Conservation (phyloP, 2,113 vertebrate genomes). For the Hemiprocne comata region DNA sequence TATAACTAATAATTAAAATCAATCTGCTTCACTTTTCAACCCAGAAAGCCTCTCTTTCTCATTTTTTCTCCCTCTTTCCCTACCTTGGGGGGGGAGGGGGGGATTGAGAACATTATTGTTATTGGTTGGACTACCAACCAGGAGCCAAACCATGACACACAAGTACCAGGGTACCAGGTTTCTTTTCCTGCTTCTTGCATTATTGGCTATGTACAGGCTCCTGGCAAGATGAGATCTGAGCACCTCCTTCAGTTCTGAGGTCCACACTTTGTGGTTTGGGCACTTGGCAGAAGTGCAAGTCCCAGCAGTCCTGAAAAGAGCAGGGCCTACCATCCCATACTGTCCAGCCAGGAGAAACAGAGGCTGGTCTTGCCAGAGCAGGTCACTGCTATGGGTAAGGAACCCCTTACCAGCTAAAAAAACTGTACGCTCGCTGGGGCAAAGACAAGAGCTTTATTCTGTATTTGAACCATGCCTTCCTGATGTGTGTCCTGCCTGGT, state of each 20-base stretch:
- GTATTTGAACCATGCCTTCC: not conserved
- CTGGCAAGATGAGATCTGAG: not conserved
- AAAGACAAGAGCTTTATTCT: not conserved
- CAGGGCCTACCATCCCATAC: not conserved
- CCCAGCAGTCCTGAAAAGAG: not conserved
- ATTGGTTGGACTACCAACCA: no score
- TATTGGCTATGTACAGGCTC: not conserved
- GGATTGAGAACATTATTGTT: no score
- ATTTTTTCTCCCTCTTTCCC: no score
- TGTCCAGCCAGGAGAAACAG: not conserved
- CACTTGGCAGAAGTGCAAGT: not conserved
- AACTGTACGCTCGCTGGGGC: rapidly evolving
- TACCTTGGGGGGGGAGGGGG: no score
- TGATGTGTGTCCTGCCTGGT: rapidly evolving
- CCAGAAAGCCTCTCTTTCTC: no score
- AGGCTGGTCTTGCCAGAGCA: not conserved
- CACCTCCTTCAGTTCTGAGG: not conserved
- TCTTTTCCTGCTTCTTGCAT: not conserved
- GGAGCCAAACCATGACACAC: no score
- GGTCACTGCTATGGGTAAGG: not conserved
- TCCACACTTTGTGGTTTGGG: not conserved
- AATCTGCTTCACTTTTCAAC: no score
- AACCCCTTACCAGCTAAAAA: not conserved
- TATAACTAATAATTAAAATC: no score
- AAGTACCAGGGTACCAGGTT: no score